Evolutionary conservation across 2,797 vertebrate species (phyloP).

Genomic region (Acomys russatus): DNA sequence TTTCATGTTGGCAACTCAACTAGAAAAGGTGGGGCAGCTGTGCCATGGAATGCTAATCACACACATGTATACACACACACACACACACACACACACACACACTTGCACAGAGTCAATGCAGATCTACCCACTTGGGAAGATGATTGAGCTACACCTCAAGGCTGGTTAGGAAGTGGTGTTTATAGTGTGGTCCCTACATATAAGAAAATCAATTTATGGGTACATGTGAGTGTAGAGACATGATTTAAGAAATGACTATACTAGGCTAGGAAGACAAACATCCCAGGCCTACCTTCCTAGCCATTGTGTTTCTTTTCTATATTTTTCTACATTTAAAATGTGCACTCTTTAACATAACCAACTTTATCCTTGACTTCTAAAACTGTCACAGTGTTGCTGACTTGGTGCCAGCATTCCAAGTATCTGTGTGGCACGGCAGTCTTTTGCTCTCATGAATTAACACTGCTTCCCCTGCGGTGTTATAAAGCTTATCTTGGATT

Average conservation of each 20-base stretch:
- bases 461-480: background rate
- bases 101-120: background rate
- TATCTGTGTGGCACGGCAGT: background rate
- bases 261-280: background rate
- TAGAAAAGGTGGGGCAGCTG: background rate
- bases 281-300: background rate
- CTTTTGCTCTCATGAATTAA: constrained; percentile 56
- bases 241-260: background rate
- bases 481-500: constrained; percentile 41
- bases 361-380: constrained; percentile 1
- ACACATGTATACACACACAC: background rate
- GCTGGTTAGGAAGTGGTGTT: background rate
- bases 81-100: background rate
- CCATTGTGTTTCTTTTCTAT: background rate
- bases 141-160: constrained; percentile 10
- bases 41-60: background rate
- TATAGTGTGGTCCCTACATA: background rate
- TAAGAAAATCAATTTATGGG: constrained; percentile 3
- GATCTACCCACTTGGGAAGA: background rate
- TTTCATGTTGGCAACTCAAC: background rate
- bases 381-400: background rate
- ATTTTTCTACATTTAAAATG: constrained; percentile 22
- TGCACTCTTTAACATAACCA: background rate
- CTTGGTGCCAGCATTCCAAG: constrained; percentile 23
- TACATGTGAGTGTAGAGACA: background rate